Evolutionary conservation across 2,888 invertebrate genomes (phyloP), one percentile per base, ranked within the genome.

Genomic region (Lepidochitona cinerea): DNA sequence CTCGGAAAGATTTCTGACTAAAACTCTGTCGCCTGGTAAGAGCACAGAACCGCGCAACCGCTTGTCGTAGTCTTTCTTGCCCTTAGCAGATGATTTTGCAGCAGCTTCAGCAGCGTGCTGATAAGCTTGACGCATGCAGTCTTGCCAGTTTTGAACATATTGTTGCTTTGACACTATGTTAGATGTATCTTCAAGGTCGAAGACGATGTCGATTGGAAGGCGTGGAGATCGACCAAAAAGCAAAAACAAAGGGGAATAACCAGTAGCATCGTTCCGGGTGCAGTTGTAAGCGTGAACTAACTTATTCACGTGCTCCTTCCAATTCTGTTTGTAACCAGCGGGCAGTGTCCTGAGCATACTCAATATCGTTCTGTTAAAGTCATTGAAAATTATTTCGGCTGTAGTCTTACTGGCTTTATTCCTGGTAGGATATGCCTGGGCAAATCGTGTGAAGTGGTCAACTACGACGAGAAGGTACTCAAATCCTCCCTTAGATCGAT

Each of bases 231-330:
- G 29, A 12, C 52, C 69, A 69, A 52, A 69, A 9, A 69, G 53
- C 53, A 69, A 36, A 33, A 49, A 52, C 23, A 52, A 69, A 29
- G 59, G 59, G 29, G 59, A 18, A 32, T 29, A 59, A 9, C 59
- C 59, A 14, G 59, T 59, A 4, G 59, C 35, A 18, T 69, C 69
- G 53, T 69, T 23, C 6, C 53, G 5, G 29, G 53, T 69, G 53
- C 69, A 52, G 26, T 69, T 69, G 23, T 69, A 69, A 0, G 69
- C 52, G 53, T 52, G 69, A 12, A 53, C 53, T 53, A 69, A 29
- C 26, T 52, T 49, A 35, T 69, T 69, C 29, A 69, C 32, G 36
- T 69, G 69, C 18, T 49, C 32, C 26, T 23, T 35, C 69, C 69
- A 69, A 18, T 69, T 52, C 36, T 36, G 36, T n/a, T n/a, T n/a